Conservation (phyloP, 2,888 invertebrate genomes). For the Blastobasis adustella region DNA sequence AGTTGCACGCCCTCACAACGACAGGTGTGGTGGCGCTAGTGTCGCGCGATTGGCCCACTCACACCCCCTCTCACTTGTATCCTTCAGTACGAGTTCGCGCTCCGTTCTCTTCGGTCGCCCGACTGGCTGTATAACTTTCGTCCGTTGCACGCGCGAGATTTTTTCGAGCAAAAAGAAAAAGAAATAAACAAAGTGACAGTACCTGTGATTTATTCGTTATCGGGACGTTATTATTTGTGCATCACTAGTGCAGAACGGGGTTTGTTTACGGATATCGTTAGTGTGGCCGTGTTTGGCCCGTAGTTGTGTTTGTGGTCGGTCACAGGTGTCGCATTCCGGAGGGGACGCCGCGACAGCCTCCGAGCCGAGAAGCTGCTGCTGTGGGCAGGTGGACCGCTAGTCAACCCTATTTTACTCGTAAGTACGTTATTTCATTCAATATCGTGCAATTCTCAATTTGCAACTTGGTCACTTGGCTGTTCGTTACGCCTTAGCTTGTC, state of each 20-base stretch:
- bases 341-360: constrained; percentile 62
- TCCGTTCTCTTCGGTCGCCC: constrained; percentile 37
- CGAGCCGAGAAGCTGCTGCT: constrained; percentile 31
- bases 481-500: no score
- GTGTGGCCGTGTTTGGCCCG: constrained; percentile 27
- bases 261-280: constrained; percentile 9
- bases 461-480: no score
- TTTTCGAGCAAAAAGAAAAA: constrained; percentile 28
- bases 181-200: constrained; percentile 27
- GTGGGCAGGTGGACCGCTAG: constrained; percentile 54
- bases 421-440: constrained; percentile 4
- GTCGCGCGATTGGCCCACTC: constrained; percentile 16
- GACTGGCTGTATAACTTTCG: constrained; percentile 17
- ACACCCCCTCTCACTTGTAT: constrained; percentile 24
- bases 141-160: constrained; percentile 48
- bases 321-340: constrained; percentile 67
- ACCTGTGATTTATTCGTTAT: constrained; percentile 5
- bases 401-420: constrained; percentile 39
- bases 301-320: constrained; percentile 54
- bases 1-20: constrained; percentile 14
- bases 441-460: no score
- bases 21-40: constrained; percentile 53
- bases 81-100: constrained; percentile 50
- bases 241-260: constrained; percentile 25
- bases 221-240: constrained; percentile 15